phyloP scores from a whole-genome alignment of 2,113 vertebrate species.

The Crotalus horridus region DNA sequence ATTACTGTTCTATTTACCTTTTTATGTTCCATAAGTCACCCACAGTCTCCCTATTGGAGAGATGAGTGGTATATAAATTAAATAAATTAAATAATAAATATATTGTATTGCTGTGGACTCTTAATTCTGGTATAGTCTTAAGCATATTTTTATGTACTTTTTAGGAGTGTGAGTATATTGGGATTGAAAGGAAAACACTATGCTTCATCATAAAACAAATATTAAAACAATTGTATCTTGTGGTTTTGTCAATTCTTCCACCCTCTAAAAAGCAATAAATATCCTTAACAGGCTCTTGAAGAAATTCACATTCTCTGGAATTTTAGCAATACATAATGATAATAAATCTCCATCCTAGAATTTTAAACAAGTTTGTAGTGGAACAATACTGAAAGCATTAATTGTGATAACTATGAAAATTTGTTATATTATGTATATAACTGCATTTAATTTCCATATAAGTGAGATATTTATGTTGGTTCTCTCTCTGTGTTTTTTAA shows the following conservation, averaged over 20 bases:
- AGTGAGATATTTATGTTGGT: background rate
- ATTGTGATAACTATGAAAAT: background rate
- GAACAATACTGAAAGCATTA: background rate
- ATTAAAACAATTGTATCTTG: background rate
- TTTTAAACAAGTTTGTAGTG: background rate
- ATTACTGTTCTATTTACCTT: background rate
- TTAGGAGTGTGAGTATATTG: background rate
- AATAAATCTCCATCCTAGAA: slow-evolving; percentile 1
- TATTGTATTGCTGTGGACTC: background rate
- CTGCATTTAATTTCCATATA: background rate
- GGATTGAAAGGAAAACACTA: background rate
- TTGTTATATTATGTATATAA: background rate
- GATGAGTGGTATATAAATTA: background rate
- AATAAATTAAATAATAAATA: background rate
- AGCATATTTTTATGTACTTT: background rate
- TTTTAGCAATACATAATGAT: background rate
- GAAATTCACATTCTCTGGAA: background rate
- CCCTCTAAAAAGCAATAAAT: background rate
- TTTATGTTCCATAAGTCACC: background rate
- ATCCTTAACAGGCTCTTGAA: background rate
- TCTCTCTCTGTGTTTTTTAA: background rate
- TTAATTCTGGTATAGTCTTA: background rate
- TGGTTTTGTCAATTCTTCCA: background rate
- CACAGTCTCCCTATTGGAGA: background rate
- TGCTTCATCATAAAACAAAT: background rate